Evolutionary conservation across 1,140 invertebrate species (phyloP), one percentile per base, ranked within the genome.

Genomic region (Drosophila arizonae): DNA sequence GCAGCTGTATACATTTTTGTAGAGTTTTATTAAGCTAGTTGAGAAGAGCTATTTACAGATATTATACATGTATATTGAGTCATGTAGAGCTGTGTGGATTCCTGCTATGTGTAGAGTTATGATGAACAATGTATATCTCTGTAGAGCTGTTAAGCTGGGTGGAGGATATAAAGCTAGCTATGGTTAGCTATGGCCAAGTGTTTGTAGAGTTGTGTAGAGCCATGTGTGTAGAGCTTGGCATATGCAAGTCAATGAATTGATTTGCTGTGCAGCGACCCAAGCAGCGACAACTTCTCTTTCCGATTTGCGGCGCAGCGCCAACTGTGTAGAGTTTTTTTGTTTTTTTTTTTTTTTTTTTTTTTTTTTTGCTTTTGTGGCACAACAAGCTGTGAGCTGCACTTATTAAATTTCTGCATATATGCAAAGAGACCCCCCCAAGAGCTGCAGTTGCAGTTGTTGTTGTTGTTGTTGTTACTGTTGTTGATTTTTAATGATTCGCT

Each of bases 401-500:
- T 72, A 72, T 68, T 61, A 68, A 60, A 64, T 72, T 55, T 72
- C 56, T 72, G 39, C 64, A 68, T 61, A 65, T 71, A 61, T 61
- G 69, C 69, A 72, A 67, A 72, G 56, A 58, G 15, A 52, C 30
- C 39, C 26, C 48, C 69, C 36, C 36, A 39, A 39, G 36, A 39
- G 36, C 36, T 39, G 36, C 6, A 11, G 33, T 62, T 55, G 41
- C 56, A 56, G 43, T 46, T 52, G 24, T 45, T 58, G 56, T 45
- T 58, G 45, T 26, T 46, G 57, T 48, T 63, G 55, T 50, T 82
- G 57, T 60, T 62, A 64, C 21, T 58, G 72, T 45, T 51, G 80
- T 82, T 80, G 76, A 67, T 73, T 84, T 86, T 84, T 84, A 86
- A 84, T 84, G 81, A 84, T 77, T 81, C 72, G 70, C 81, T 84